Base-by-base conservation (phyloP, 2,888 invertebrate genomes). In the Hetaerina titia region DNA sequence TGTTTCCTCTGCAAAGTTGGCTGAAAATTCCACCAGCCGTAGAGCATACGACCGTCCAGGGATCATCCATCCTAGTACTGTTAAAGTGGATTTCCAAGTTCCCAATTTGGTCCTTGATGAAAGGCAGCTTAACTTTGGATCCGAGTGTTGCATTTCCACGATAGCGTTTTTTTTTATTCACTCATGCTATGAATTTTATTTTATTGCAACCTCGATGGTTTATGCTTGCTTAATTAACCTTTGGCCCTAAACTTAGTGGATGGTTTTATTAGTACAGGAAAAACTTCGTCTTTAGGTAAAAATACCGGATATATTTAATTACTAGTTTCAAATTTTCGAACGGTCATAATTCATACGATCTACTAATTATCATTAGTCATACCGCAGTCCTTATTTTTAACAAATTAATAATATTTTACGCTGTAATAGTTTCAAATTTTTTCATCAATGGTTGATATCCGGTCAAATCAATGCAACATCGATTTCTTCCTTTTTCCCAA, bases 21-120 rank as follows among this genome's bases (percentile, higher is more conserved):
- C 25, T 31, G 63, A 31, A 60, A 63, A 31, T 90, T 60, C 90
- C 15, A 25, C 63, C 31, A 0, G 45, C 31, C 88, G 90, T 7
- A n/a, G 88, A 88, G 88, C 22, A 57, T 22, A 17, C 31, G 60
- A 90, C 25, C 31, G 90, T 90, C 25, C 25, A 13, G 15, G 63
- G 31, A 63, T 56, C 64, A 90, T 90, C 90, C 90, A 69, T 69
- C 69, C 69, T 60, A 45, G 45, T 45, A 22, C 31, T 45, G 63
- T 45, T 90, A 31, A 45, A 64, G 90, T 90, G 64, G 64, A 90
- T 90, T 90, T 90, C 64, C 90, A 31, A 90, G 64, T 64, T 90
- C 64, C 69, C 64, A 90, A 90, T 90, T 90, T 90, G 22, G 19
- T 45, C 45, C 90, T 69, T 45, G 64, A 60, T 90, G 64, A 19